A percentile compares a stretch with the other conserved stretches of the same genome.
These are phyloP conservation scores for Takifugu rubripes DNA, from an alignment of 2,797 vertebrate species.

Conservation along the genomic window DNA sequence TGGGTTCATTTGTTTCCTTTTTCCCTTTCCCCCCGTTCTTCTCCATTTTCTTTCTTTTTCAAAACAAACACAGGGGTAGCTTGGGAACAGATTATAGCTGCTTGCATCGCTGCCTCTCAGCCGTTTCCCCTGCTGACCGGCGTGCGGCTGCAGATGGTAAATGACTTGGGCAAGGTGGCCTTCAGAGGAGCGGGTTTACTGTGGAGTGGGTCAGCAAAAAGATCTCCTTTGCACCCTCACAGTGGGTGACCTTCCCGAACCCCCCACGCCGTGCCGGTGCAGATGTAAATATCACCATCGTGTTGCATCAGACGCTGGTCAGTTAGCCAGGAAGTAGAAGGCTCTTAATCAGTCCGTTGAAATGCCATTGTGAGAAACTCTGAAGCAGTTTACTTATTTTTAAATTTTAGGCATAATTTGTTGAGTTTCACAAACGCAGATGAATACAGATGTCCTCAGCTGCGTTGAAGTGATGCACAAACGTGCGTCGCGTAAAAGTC, in stretches of 20 bases:
- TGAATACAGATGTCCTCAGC: conserved; percentile 15
- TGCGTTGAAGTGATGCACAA: conserved; percentile 35
- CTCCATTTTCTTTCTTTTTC: conserved; percentile 65
- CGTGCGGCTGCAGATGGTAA: conserved; percentile 73
- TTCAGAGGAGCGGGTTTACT: conserved; percentile 48
- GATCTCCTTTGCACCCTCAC: conserved; percentile 17
- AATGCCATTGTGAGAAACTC: too few species aligned
- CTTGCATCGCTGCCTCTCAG: conserved; percentile 75
- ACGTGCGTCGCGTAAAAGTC: conserved; percentile 44
- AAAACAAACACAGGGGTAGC: conserved; percentile 72
- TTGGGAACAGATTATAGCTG: conserved; percentile 75
- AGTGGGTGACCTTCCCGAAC: conserved; percentile 16
- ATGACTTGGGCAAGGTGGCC: conserved; percentile 55
- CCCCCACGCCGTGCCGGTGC: neutral
- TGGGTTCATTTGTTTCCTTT: conserved; percentile 79
- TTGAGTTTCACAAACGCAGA: conserved; percentile 23
- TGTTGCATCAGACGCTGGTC: conserved; percentile 3
- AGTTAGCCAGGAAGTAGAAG: too few species aligned
- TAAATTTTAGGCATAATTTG: neutral
- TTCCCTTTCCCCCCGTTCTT: neutral
- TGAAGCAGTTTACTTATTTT: neutral
- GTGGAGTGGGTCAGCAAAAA: conserved; percentile 16
- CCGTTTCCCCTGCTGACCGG: conserved; percentile 74
- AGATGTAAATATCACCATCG: neutral
- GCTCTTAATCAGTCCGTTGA: too few species aligned